Evolutionary conservation across 2,113 vertebrate genomes (phyloP).

Genomic region (Daboia siamensis): DNA sequence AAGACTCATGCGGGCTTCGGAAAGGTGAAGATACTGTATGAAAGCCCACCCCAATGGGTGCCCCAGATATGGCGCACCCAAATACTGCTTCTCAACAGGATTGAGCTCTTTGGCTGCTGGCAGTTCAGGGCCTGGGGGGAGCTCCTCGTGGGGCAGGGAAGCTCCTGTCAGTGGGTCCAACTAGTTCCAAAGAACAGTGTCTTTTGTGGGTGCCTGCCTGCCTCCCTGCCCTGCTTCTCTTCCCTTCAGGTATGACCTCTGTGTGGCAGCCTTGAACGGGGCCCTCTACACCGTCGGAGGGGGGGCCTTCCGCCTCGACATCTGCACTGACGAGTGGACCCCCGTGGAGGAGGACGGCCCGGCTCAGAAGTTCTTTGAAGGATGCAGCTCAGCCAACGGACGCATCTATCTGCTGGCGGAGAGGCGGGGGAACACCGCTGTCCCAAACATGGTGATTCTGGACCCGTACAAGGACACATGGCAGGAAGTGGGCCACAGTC

Average conservation of each 20-base stretch:
- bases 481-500: conserved; percentile 70
- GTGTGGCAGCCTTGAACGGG: conserved; percentile 79
- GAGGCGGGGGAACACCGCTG: conserved; percentile 70
- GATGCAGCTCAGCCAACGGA: conserved; percentile 76
- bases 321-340: conserved; percentile 83
- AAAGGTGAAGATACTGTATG: background rate
- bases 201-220: background rate
- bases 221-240: background rate
- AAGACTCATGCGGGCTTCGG: background rate
- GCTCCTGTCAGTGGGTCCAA: no score
- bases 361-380: conserved; percentile 80
- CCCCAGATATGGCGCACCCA: background rate
- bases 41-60: background rate
- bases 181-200: background rate
- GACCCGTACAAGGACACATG: conserved; percentile 82
- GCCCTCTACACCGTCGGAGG: conserved; percentile 86
- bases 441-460: conserved; percentile 76
- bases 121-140: background rate
- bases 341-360: conserved; percentile 75
- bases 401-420: conserved; percentile 82
- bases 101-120: background rate
- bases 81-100: background rate
- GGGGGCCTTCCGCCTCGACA: conserved; percentile 76
- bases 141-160: background rate
- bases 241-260: conserved; percentile 79